Percentiles rank a stretch among this genome's conserved stretches.
Evolutionary conservation across 2,113 vertebrate genomes (phyloP).

Genomic region (Catharus fuscescens): DNA sequence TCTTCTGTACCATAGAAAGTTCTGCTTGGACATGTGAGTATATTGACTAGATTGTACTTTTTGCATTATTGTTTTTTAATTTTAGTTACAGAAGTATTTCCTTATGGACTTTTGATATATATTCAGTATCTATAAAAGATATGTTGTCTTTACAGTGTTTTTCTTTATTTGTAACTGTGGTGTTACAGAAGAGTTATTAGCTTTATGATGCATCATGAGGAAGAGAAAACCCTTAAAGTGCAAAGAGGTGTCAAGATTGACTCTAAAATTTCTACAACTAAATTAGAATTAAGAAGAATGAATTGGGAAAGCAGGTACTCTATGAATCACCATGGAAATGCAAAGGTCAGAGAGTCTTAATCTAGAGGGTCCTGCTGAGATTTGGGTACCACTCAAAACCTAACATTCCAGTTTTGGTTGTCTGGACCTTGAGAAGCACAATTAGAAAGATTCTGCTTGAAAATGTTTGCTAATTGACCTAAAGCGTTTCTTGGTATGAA

Average conservation of each 20-base stretch:
- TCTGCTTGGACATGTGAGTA: background rate
- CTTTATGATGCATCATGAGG: background rate
- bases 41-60: background rate
- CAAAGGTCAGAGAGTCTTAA: background rate
- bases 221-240: background rate
- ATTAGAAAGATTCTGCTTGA: background rate
- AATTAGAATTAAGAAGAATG: background rate
- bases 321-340: background rate
- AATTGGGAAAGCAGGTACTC: background rate
- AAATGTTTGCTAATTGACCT: background rate
- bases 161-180: background rate
- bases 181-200: background rate
- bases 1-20: background rate
- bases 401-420: background rate
- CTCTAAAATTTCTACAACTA: background rate
- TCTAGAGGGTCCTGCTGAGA: background rate
- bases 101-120: background rate
- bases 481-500: background rate
- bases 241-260: background rate
- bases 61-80: background rate
- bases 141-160: background rate
- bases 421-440: background rate
- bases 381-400: background rate
- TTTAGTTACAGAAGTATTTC: background rate
- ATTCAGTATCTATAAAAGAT: background rate